A percentile compares a stretch with the other conserved stretches of the same genome.
These are phyloP conservation scores for Hypotaenidia philippensis DNA, from an alignment of 2,797 vertebrate species.

Conservation along the genomic window DNA sequence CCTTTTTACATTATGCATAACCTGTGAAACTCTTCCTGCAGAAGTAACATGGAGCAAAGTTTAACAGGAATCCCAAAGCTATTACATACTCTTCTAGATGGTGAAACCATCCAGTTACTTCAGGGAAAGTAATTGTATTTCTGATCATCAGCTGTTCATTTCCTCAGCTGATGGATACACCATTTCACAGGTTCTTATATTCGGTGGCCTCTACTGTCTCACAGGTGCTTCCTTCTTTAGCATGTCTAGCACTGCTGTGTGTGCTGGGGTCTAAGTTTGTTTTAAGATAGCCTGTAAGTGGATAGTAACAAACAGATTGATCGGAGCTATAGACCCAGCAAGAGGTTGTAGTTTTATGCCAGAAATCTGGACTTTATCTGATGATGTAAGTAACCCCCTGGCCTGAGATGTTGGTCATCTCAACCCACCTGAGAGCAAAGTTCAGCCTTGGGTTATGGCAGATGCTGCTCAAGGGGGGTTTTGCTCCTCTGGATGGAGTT, in stretches of 20 bases:
- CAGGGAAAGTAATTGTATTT: not conserved
- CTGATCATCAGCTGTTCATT: not conserved
- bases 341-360: not conserved
- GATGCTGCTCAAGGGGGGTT: not conserved
- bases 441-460: not conserved
- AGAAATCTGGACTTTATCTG: not conserved
- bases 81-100: not conserved
- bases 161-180: not conserved
- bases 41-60: not conserved
- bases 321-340: not conserved
- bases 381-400: not conserved
- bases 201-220: not conserved
- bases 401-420: not conserved
- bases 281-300: not conserved
- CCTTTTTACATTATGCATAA: not conserved
- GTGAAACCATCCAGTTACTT: not conserved
- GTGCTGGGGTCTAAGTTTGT: not conserved
- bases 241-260: accelerated
- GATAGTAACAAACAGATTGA: not conserved
- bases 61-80: not conserved
- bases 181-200: not conserved
- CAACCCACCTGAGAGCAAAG: not conserved
- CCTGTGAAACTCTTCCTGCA: not conserved
- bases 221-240: not conserved
- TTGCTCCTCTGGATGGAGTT: not conserved